Evolutionary conservation across 2,797 vertebrate genomes (phyloP).

Genomic region (Alca torda): DNA sequence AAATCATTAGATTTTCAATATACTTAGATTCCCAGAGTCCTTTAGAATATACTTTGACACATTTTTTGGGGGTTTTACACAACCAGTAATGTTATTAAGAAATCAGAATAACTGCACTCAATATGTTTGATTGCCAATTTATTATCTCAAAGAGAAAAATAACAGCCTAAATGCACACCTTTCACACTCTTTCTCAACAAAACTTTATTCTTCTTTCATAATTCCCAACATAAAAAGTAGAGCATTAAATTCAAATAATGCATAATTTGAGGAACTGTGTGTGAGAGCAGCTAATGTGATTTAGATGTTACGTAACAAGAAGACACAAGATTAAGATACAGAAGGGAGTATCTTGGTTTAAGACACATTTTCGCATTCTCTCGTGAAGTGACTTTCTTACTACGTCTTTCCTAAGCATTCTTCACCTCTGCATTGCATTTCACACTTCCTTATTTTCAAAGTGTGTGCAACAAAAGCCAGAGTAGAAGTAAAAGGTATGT

Average conservation of each 20-base stretch:
- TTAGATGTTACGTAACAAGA: not conserved
- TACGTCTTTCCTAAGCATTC: not conserved
- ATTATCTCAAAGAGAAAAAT: not conserved
- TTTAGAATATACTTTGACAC: not conserved
- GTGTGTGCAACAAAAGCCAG: not conserved
- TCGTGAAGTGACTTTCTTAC: not conserved
- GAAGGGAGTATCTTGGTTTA: not conserved
- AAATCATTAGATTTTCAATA: not conserved
- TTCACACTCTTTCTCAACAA: not conserved
- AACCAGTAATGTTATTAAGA: not conserved
- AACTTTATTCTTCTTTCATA: not conserved
- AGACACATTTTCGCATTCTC: not conserved
- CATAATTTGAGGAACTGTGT: not conserved
- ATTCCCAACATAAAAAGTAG: not conserved
- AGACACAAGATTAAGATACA: not conserved
- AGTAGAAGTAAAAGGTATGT: not conserved
- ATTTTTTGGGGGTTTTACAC: not conserved
- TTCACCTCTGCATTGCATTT: not conserved
- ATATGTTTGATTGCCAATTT: not conserved
- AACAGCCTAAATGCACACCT: not conserved
- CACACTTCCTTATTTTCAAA: not conserved
- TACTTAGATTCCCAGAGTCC: not conserved
- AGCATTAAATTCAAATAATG: not conserved
- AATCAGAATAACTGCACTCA: not conserved
- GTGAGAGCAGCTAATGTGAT: not conserved